Evolutionary conservation across 2,888 invertebrate genomes (phyloP).

Genomic region (Phytoseiulus persimilis): DNA sequence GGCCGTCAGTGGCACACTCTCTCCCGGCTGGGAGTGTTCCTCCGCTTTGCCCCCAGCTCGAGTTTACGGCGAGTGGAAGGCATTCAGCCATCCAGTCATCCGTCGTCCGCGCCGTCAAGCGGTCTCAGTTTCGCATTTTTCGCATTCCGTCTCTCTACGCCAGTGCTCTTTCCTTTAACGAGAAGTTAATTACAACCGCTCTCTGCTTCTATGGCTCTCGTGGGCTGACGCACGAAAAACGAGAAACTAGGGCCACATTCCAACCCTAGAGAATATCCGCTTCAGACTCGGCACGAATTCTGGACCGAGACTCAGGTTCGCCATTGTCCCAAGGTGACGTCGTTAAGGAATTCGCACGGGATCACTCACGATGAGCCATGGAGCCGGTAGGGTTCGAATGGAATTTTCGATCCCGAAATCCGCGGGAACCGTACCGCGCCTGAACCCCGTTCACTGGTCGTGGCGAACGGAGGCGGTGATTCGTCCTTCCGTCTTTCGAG

Average conservation of each 20-base stretch:
- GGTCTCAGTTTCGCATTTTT: slow-evolving; percentile 27
- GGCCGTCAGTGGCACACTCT: not conserved
- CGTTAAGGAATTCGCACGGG: too few species aligned
- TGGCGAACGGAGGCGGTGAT: not conserved
- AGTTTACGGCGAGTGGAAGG: not conserved
- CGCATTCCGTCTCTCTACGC: slow-evolving; percentile 7
- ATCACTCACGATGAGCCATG: too few species aligned
- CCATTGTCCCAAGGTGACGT: too few species aligned
- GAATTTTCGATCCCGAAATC: too few species aligned
- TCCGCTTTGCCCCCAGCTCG: not conserved
- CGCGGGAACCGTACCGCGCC: too few species aligned
- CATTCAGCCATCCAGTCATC: not conserved
- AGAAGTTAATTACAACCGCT: slow-evolving; percentile 23
- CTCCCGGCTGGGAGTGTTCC: not conserved
- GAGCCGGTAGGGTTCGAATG: too few species aligned
- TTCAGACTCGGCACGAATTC: too few species aligned
- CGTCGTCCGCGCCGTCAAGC: not conserved
- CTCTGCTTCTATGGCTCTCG: not conserved
- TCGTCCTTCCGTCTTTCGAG: not conserved
- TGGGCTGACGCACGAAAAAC: not conserved
- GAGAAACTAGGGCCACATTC: not conserved
- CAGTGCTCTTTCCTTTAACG: not conserved
- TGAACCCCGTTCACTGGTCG: not conserved
- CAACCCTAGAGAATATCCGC: too few species aligned
- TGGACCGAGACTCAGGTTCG: too few species aligned